phyloP scores from a whole-genome alignment of 2,797 vertebrate genomes.

The Arnoldichthys spilopterus region DNA sequence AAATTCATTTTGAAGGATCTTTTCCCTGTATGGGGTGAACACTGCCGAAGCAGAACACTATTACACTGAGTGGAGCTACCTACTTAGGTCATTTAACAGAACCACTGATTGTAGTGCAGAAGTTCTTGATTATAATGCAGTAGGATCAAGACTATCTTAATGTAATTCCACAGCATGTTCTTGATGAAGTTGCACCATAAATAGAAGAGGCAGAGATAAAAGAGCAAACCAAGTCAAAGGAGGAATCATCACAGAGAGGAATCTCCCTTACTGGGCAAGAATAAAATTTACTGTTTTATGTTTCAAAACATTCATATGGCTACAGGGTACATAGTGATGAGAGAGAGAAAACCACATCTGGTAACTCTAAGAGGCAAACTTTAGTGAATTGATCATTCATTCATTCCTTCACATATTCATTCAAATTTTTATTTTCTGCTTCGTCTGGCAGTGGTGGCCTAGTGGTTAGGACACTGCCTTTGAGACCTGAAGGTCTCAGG shows the following conservation, averaged over 20 bases:
- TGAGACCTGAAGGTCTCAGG: too few species aligned
- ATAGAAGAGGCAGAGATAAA: not conserved
- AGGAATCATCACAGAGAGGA: not conserved
- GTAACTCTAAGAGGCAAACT: not conserved
- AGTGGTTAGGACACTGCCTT: too few species aligned
- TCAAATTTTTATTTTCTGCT: not conserved
- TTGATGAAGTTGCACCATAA: not conserved
- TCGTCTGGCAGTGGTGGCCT: not conserved
- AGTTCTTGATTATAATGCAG: slow-evolving; percentile 1
- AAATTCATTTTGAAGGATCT: not conserved
- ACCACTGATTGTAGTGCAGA: slow-evolving; percentile 16
- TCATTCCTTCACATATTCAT: not conserved
- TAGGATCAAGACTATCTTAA: not conserved
- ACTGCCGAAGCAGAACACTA: not conserved
- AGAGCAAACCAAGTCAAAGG: not conserved
- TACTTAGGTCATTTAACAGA: not conserved
- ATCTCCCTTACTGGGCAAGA: slow-evolving; percentile 3
- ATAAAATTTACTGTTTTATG: not conserved
- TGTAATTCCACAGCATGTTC: not conserved
- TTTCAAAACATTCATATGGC: not conserved
- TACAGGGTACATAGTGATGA: not conserved
- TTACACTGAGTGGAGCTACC: too few species aligned
- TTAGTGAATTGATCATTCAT: not conserved
- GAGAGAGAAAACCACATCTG: too few species aligned
- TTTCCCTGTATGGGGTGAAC: not conserved